Conservation (phyloP, 2,113 vertebrate genomes). For the Eptesicus fuscus region DNA sequence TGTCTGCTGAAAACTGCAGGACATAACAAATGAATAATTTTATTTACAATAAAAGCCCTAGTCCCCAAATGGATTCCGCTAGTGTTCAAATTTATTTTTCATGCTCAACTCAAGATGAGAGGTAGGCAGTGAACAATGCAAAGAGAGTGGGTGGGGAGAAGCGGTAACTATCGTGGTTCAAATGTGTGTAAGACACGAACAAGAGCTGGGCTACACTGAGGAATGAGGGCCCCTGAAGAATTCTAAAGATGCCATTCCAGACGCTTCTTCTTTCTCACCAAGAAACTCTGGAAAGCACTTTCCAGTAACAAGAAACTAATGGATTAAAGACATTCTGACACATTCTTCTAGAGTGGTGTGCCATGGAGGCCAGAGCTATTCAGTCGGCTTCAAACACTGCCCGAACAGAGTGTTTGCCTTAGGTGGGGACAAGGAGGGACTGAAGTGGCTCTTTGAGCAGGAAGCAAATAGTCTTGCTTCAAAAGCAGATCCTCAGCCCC, state of each 20-base stretch:
- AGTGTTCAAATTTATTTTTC: constrained; percentile 80
- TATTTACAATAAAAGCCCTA: constrained; percentile 82
- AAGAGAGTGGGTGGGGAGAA: constrained; percentile 9
- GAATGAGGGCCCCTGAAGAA: not conserved
- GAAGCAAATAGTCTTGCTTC: constrained; percentile 20
- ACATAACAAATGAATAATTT: constrained; percentile 85
- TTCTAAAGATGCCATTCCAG: not conserved
- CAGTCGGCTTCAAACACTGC: not conserved
- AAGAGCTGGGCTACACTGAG: constrained; percentile 16
- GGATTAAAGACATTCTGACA: constrained; percentile 38
- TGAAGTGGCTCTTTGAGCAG: not conserved
- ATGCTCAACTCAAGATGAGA: constrained; percentile 74
- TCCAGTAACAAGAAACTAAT: constrained; percentile 50
- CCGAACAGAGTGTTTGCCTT: constrained; percentile 20
- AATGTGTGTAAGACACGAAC: constrained; percentile 55
- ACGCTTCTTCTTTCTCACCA: not conserved
- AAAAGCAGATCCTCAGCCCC: not conserved
- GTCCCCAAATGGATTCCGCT: constrained; percentile 77
- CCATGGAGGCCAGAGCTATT: not conserved
- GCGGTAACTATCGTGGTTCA: not conserved
- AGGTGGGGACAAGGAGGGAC: not conserved
- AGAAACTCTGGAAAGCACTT: constrained; percentile 13
- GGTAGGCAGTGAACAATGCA: constrained; percentile 31
- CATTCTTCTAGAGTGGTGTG: not conserved
- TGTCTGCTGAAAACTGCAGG: constrained; percentile 80